phyloP scores from a whole-genome alignment of 2,888 invertebrate species.

The Xestia rhomboidea region DNA sequence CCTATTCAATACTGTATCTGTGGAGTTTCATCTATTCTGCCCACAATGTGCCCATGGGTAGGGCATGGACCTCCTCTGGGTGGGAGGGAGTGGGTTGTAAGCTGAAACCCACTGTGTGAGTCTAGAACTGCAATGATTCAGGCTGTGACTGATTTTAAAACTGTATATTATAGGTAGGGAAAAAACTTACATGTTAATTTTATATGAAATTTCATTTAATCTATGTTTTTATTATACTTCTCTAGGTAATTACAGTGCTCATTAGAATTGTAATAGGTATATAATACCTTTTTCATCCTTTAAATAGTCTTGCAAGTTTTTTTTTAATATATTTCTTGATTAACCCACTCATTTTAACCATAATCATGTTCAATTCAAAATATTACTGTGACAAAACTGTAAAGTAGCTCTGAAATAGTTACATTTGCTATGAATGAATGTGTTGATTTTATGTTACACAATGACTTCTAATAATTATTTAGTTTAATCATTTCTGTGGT shows the following conservation, averaged over 20 bases:
- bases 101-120: neutral
- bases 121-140: neutral
- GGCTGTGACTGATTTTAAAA: neutral
- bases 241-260: neutral
- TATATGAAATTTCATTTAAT: neutral
- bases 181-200: neutral
- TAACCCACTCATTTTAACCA: neutral
- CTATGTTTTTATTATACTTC: neutral
- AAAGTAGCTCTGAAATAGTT: neutral
- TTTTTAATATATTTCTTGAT: neutral
- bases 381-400: neutral
- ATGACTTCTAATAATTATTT: neutral
- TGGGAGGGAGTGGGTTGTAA: neutral
- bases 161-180: neutral
- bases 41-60: neutral
- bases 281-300: neutral
- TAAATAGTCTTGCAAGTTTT: neutral
- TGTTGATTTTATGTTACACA: neutral
- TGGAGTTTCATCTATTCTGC: neutral
- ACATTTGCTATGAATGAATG: neutral
- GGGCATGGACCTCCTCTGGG: neutral
- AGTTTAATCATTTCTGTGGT: neutral
- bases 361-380: too few relatives aligned
- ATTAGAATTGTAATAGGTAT: neutral
- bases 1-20: neutral